These are phyloP conservation scores for Channa argus DNA, from an alignment of 2,113 vertebrate genomes.

Conservation along the genomic window DNA sequence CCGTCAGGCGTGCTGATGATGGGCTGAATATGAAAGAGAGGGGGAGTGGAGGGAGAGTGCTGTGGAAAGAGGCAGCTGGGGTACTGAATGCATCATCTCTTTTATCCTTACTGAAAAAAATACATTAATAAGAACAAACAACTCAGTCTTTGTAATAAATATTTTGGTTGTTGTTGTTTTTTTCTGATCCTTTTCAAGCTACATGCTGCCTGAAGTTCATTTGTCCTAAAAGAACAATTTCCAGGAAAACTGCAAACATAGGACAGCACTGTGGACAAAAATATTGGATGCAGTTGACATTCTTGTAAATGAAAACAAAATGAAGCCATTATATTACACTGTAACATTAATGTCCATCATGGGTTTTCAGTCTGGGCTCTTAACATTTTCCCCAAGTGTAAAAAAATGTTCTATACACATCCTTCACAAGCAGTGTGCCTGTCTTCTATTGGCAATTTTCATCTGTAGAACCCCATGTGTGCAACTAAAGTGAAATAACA, in stretches of 20 bases:
- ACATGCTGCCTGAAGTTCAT: constrained; percentile 16
- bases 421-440: constrained; percentile 46
- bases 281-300: constrained; percentile 19
- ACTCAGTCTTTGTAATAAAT: not conserved
- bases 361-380: constrained; percentile 47
- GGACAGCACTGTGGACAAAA: not conserved
- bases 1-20: constrained; percentile 57
- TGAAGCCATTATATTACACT: constrained; percentile 34
- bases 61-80: constrained; percentile 47
- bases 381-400: constrained; percentile 50
- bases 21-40: constrained; percentile 57
- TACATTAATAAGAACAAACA: constrained; percentile 41
- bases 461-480: constrained; percentile 65
- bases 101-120: constrained; percentile 23
- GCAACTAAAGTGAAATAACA: constrained; percentile 74
- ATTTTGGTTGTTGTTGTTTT: not conserved
- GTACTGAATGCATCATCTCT: constrained; percentile 31
- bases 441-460: constrained; percentile 66
- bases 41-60: constrained; percentile 9
- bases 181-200: constrained; percentile 18
- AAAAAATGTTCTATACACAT: constrained; percentile 42
- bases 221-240: constrained; percentile 17
- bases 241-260: constrained; percentile 38
- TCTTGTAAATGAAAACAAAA: constrained; percentile 42
- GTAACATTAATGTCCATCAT: constrained; percentile 39